phyloP scores from a whole-genome alignment of 2,888 invertebrate species.

The Anodontia alba region DNA sequence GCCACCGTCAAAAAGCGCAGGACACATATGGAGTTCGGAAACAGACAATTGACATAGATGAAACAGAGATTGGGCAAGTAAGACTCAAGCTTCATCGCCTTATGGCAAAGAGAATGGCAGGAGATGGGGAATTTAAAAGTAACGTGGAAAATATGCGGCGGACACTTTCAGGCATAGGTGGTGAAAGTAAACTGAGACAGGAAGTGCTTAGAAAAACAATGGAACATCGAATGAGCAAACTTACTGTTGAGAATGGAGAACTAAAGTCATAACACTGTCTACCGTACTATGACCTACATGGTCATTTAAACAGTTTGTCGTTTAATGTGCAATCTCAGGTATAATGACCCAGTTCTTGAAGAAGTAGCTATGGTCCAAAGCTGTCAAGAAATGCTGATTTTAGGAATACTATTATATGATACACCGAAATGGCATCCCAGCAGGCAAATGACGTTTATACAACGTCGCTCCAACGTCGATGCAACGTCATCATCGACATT shows the following conservation, averaged over 20 bases:
- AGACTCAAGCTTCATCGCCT: slow-evolving; percentile 61
- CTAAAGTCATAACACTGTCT: too few relatives aligned
- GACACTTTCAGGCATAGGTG: neutral
- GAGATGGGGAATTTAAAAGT: slow-evolving; percentile 48
- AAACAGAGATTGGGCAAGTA: slow-evolving; percentile 70
- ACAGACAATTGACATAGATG: slow-evolving; percentile 60
- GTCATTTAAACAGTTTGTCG: too few relatives aligned
- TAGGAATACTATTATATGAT: too few relatives aligned
- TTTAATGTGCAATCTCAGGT: too few relatives aligned
- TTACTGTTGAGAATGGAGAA: neutral
- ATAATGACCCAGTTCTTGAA: too few relatives aligned
- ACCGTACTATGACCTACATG: too few relatives aligned
- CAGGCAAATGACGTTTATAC: too few relatives aligned
- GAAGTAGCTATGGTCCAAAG: too few relatives aligned
- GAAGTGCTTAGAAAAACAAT: slow-evolving; percentile 1
- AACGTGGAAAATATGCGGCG: slow-evolving; percentile 38
- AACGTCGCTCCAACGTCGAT: too few relatives aligned
- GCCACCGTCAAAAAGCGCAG: slow-evolving; percentile 64
- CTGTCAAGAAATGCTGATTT: too few relatives aligned
- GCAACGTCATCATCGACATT: too few relatives aligned
- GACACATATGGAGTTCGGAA: slow-evolving; percentile 57
- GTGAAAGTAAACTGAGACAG: slow-evolving; percentile 5
- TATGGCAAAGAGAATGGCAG: slow-evolving; percentile 60
- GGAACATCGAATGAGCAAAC: neutral
- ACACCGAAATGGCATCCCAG: too few relatives aligned